A percentile compares a stretch with the other conserved stretches of the same genome.
Evolutionary conservation across 2,113 vertebrate genomes (phyloP).

Genomic region (Axis porcinus): DNA sequence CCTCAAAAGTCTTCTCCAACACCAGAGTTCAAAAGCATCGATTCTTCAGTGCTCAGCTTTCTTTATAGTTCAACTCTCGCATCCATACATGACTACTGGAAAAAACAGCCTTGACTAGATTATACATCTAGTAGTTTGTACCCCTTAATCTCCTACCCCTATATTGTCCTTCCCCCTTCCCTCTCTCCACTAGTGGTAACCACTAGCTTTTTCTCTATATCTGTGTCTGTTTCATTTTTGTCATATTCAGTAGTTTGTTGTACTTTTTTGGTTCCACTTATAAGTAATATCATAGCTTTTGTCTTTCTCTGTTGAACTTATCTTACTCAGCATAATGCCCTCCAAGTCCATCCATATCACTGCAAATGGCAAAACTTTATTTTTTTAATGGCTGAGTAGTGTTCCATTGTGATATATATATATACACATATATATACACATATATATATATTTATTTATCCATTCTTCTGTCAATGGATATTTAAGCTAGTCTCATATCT

Average conservation of each 20-base stretch:
- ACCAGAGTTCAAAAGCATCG: not conserved
- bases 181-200: not conserved
- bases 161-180: not conserved
- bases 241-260: not conserved
- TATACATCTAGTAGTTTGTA: not conserved
- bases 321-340: not conserved
- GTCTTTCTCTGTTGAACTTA: not conserved
- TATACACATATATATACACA: too few species aligned
- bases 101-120: not conserved
- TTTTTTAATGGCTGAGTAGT: not conserved
- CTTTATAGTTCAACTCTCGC: not conserved
- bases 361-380: not conserved
- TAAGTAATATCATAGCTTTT: not conserved
- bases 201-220: not conserved
- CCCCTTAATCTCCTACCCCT: not conserved
- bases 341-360: not conserved
- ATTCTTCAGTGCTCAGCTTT: not conserved
- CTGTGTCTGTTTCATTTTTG: not conserved
- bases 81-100: not conserved
- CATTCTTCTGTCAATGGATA: not conserved
- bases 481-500: not conserved
- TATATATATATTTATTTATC: not conserved
- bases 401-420: not conserved
- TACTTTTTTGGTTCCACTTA: not conserved
- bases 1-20: not conserved